Evolutionary conservation across 2,113 vertebrate genomes (phyloP).

Genomic region (Notechis scutatus): DNA sequence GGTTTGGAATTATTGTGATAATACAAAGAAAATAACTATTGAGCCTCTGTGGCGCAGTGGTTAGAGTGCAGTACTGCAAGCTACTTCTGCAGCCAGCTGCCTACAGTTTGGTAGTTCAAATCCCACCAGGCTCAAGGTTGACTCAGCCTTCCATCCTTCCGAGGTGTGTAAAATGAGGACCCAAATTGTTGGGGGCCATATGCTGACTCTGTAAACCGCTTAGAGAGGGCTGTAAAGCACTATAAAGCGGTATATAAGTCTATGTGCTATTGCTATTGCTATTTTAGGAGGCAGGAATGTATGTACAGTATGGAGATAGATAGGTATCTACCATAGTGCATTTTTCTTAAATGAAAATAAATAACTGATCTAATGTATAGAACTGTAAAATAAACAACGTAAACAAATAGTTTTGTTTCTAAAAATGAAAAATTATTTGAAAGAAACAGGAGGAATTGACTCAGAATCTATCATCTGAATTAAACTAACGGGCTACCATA

Average conservation of each 20-base stretch:
- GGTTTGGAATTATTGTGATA: not conserved
- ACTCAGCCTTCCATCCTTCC: no score
- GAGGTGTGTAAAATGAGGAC: no score
- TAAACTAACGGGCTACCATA: not conserved
- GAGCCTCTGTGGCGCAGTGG: no score
- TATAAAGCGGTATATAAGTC: no score
- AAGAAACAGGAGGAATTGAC: not conserved
- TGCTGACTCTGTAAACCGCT: no score
- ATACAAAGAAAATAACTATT: not conserved
- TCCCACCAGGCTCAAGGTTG: no score
- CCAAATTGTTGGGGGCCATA: no score
- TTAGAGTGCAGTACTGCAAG: no score
- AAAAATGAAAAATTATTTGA: not conserved
- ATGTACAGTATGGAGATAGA: not conserved
- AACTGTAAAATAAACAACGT: not conserved
- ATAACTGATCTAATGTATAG: not conserved
- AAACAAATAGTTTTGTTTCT: not conserved
- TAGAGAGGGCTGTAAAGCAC: no score
- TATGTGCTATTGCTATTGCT: no score
- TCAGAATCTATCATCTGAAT: not conserved
- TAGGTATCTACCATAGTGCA: not conserved
- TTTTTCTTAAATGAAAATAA: not conserved
- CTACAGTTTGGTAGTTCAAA: no score
- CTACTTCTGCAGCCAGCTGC: no score
- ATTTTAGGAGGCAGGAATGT: not conserved